Evolutionary conservation across 1,140 invertebrate genomes (phyloP), one percentile per base, ranked within the genome.

Genomic region (Pectinophora gossypiella): DNA sequence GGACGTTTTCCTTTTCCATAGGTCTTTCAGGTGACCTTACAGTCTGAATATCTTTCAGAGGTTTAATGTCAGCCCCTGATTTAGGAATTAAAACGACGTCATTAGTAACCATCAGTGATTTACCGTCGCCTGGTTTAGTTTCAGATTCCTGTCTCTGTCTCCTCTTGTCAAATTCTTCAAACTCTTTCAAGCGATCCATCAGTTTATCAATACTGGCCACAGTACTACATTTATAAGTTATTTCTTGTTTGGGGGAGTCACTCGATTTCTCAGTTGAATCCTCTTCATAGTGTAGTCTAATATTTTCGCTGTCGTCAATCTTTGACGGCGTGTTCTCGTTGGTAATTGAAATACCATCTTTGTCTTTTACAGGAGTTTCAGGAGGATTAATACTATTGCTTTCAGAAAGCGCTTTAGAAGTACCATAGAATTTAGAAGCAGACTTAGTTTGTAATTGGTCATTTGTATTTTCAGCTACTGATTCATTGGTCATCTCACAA

Each of bases 131-230:
- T 18, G 70, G 55, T 64, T 78, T 85, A 3, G 68, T 64, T 62
- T 86, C 84, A n/a, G 74, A 81, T 58, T 84, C 84, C 48, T 82
- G 82, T 55, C 82, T 74, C 51, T 89, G 85, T 60, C 86, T 77
- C 65, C 82, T 85, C 58, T 85, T 87, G 61, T 88, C 85, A 54
- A 86, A 76, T 62, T 88, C 87, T 54, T 89, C 87, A 66, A 89
- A 88, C 38, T 77, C 82, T 66, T 86, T 88, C 32, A 89, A 65
- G 64, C 83, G 86, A 46, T 87, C 81, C 72, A 89, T 89, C 16
- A 89, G 60, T 61, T 86, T 89, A 43, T 87, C 86, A 61, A 89
- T 87, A 48, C 80, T 85, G 16, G 78, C 76, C 19, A 82, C 73
- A 4, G 71, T 56, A 12, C 55, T 70, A 51, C 68, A 74, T 54